Evolutionary conservation across 2,797 vertebrate genomes (phyloP).

Genomic region (Tiaroga cobitis): DNA sequence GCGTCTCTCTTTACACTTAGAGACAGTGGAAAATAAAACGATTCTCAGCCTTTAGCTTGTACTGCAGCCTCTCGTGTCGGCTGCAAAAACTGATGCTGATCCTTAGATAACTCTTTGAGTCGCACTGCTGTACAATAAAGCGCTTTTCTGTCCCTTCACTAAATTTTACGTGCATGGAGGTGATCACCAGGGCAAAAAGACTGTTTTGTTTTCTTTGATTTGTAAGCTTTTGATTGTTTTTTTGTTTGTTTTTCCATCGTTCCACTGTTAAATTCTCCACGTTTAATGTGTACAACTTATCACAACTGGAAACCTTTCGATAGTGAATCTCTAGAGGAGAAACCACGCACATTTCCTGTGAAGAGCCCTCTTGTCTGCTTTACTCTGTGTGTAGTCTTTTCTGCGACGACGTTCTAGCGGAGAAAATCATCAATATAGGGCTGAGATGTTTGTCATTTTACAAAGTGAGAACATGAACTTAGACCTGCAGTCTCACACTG

Average conservation of each 20-base stretch:
- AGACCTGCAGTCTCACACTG: not conserved
- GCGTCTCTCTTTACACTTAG: not conserved
- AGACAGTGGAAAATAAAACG: constrained; percentile 5
- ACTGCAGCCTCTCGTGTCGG: constrained; percentile 17
- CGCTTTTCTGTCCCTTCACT: constrained; percentile 18
- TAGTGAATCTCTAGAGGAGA: constrained; percentile 48
- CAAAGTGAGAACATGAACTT: not conserved
- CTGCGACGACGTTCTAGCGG: not conserved
- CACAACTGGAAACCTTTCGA: constrained; percentile 73
- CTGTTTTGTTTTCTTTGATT: constrained; percentile 66
- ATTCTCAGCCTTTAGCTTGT: constrained; percentile 4
- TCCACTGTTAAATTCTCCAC: constrained; percentile 63
- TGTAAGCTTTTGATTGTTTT: constrained; percentile 65
- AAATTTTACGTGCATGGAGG: constrained; percentile 23
- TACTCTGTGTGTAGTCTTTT: constrained; percentile 5
- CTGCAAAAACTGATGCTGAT: constrained; percentile 1
- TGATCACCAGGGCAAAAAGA: constrained; percentile 64
- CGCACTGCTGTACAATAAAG: constrained; percentile 44
- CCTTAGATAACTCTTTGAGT: constrained; percentile 22
- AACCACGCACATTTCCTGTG: not conserved
- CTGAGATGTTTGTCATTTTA: not conserved
- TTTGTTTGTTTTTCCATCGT: constrained; percentile 13
- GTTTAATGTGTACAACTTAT: constrained; percentile 51
- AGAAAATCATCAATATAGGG: not conserved
- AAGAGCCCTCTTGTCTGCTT: constrained; percentile 22